Base-by-base conservation (phyloP, 1,140 invertebrate genomes). In the Drosophila equinoxialis region DNA sequence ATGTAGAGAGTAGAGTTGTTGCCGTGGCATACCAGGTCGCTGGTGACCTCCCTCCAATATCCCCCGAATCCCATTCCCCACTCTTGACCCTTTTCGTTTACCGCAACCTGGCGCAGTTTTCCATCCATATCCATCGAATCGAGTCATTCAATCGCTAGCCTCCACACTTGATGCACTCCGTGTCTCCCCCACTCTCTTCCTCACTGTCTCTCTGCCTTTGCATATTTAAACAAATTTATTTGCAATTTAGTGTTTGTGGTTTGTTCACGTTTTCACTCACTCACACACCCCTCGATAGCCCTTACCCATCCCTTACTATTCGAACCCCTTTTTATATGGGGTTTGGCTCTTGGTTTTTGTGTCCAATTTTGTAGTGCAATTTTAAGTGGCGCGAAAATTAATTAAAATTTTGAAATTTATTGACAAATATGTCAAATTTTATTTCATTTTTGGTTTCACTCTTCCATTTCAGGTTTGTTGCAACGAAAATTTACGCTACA, bases 211-310 rank as follows among this genome's bases (percentile, higher is more conserved):
- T 62, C 71, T 77, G 57, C 68, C 83, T 67, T 76, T 83, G 82
- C 82, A 86, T 86, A 86, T 83, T 86, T 86, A 87, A 86, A 86
- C 82, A 86, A 86, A 86, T 86, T 86, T 86, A 86, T 86, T 86
- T 86, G 82, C 79, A 86, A 86, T 86, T 86, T 86, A 86, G 82
- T 86, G 79, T 83, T 87, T 87, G 82, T 70, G 82, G 82, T 86
- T 77, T 75, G 69, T 71, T 77, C 59, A 65, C 77, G 73, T 72
- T 79, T 78, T 54, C 73, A 48, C 55, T 33, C 17, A 35, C 11
- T 13, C 37, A 5, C 37, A 37, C 7, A 37, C 3, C 8, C 39
- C 42, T n/a, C 14, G 35, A 23, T 23, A 26, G 20, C 0, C 30
- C 10, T 58, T 7, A 6, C 13, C 42, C 57, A 13, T 37, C 35